Evolutionary conservation across 1,140 invertebrate genomes (phyloP).

Genomic region (Holotrichia oblita): DNA sequence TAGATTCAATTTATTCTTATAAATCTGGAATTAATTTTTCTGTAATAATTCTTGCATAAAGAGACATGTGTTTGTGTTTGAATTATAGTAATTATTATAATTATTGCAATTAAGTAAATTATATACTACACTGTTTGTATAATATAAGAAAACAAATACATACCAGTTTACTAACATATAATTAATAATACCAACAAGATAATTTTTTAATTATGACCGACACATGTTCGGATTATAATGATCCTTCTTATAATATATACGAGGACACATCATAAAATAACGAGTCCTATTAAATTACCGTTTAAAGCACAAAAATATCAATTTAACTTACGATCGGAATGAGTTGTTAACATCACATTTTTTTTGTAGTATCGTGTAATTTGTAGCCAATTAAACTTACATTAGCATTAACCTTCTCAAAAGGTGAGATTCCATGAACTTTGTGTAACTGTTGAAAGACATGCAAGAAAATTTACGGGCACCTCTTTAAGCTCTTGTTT

Average conservation of each 20-base stretch:
- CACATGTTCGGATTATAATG: too few species aligned
- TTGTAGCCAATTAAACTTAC: neutral
- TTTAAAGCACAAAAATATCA: too few species aligned
- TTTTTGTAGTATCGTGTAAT: neutral
- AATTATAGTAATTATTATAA: slow-evolving; percentile 1
- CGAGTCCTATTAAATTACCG: too few species aligned
- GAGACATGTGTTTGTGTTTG: neutral
- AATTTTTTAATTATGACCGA: too few species aligned
- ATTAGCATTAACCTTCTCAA: slow-evolving; percentile 7
- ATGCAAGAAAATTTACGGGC: neutral
- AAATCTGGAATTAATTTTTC: neutral
- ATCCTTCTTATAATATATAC: too few species aligned
- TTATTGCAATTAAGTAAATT: neutral
- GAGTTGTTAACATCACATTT: too few species aligned
- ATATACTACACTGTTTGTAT: too few species aligned
- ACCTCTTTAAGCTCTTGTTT: too few species aligned
- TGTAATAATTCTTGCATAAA: neutral
- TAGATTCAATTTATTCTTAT: neutral
- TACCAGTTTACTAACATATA: neutral
- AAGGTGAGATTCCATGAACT: neutral
- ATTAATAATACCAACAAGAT: neutral
- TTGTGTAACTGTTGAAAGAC: neutral
- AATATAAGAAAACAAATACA: neutral
- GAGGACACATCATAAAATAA: too few species aligned
- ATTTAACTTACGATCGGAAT: too few species aligned